Percentiles rank a stretch among this genome's conserved stretches.
Conservation (phyloP, 2,113 vertebrate species). For the Lagopus leucura region DNA sequence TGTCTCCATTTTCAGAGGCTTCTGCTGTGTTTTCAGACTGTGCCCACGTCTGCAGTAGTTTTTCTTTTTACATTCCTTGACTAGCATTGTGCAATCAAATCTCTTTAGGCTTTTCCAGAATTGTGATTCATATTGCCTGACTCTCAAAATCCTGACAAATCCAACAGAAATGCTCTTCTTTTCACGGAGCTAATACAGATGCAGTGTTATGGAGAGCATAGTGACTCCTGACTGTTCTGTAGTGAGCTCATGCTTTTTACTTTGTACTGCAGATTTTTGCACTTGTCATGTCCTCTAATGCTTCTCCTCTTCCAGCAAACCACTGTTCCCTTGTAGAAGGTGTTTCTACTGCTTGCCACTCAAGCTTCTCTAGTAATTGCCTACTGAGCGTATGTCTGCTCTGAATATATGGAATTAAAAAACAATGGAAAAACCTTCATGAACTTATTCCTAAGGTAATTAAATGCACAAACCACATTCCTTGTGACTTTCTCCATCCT, state of each 20-base stretch:
- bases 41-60: neutral
- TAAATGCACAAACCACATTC: neutral
- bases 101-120: slow-evolving; percentile 35
- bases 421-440: neutral
- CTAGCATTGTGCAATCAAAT: neutral
- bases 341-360: neutral
- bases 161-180: neutral
- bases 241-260: neutral
- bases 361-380: neutral
- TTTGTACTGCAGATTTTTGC: neutral
- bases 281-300: neutral
- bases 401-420: neutral
- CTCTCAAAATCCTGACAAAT: slow-evolving; percentile 33
- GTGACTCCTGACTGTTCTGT: neutral
- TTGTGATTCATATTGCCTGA: slow-evolving; percentile 13
- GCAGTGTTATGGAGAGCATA: neutral
- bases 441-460: neutral
- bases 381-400: neutral
- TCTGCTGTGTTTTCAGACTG: slow-evolving; percentile 53
- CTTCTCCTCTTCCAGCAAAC: neutral
- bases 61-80: slow-evolving; percentile 34
- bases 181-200: neutral
- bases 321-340: neutral
- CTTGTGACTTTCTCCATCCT: neutral
- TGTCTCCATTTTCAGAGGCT: slow-evolving; percentile 21